Conservation (phyloP, 1,140 invertebrate species). For the Mycetomoellerius zeteki region DNA sequence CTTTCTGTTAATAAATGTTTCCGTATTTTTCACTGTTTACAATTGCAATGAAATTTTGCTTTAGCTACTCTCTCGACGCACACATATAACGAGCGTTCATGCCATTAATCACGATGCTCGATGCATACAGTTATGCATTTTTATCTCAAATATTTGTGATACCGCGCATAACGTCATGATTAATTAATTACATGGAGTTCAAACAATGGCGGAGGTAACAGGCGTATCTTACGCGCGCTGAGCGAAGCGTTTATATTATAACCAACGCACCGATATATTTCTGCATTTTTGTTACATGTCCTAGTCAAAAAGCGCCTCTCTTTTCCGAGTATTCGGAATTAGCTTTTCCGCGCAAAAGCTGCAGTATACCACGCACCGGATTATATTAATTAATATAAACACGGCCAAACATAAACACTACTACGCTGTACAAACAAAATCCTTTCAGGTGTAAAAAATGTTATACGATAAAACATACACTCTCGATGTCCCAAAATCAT, state of each 20-base stretch:
- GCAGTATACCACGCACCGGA: constrained; percentile 16
- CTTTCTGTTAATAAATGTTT: constrained; percentile 29
- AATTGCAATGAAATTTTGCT: constrained; percentile 41
- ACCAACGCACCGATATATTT: constrained; percentile 30
- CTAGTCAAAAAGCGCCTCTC: constrained; percentile 27
- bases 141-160: constrained; percentile 63
- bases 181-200: constrained; percentile 60
- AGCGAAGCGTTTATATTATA: constrained; percentile 24
- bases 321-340: constrained; percentile 29
- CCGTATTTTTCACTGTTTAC: constrained; percentile 43
- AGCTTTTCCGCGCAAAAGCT: constrained; percentile 44
- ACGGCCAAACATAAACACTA: constrained; percentile 28
- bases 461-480: constrained; percentile 12
- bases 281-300: constrained; percentile 41
- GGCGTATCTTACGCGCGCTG: constrained; percentile 30
- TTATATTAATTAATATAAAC: constrained; percentile 63
- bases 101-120: constrained; percentile 58
- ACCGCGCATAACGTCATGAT: constrained; percentile 55
- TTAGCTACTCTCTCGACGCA: not conserved
- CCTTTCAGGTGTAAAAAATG: constrained; percentile 40
- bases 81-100: constrained; percentile 24
- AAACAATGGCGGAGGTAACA: constrained; percentile 44
- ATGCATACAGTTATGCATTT: constrained; percentile 57
- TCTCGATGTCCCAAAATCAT: not conserved
- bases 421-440: constrained; percentile 21